phyloP scores from a whole-genome alignment of 2,797 vertebrate species.

The Zonotrichia albicollis region DNA sequence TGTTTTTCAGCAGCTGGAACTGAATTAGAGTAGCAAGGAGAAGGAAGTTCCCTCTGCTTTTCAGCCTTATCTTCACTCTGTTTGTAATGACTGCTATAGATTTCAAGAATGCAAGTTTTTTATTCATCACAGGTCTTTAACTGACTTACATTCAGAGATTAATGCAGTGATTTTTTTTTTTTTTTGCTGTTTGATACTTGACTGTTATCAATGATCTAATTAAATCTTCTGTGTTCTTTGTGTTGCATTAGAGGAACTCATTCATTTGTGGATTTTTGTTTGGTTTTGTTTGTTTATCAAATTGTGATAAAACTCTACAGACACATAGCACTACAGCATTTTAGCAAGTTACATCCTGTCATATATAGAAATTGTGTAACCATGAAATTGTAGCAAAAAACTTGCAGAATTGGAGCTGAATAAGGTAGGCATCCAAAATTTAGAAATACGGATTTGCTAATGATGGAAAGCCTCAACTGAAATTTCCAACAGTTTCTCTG shows the following conservation, averaged over 20 bases:
- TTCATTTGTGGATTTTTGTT: rapidly evolving
- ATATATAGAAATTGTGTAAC: background rate
- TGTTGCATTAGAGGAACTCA: background rate
- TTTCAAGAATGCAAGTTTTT: background rate
- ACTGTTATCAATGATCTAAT: background rate
- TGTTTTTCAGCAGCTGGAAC: background rate
- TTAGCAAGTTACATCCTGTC: background rate
- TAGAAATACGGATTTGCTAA: background rate
- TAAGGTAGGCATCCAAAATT: background rate
- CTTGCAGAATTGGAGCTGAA: background rate
- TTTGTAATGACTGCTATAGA: background rate
- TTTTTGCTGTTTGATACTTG: background rate
- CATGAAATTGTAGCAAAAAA: background rate
- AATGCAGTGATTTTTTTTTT: background rate
- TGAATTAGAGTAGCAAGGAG: background rate
- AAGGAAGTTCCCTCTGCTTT: background rate
- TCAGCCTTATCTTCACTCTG: background rate
- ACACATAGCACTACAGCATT: background rate
- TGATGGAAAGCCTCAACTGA: background rate
- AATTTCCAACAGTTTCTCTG: background rate
- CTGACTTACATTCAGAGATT: background rate
- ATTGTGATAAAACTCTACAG: background rate
- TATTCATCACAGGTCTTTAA: background rate
- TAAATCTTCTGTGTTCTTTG: background rate
- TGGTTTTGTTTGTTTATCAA: background rate